Conservation (phyloP, 64 coral and sea anemone species). For the Actinia tenebrosa region DNA sequence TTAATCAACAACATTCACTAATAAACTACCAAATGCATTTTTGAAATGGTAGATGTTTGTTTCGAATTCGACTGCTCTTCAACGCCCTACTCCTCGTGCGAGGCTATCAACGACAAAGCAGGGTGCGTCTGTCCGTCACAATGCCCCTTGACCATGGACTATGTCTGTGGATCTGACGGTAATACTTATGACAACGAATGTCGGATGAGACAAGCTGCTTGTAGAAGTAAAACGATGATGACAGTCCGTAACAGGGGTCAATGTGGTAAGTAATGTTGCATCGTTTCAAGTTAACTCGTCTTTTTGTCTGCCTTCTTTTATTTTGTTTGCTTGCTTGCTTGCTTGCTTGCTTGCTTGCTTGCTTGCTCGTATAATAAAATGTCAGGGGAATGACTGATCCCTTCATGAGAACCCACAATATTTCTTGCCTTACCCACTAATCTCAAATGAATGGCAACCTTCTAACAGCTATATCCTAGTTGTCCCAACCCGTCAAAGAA, state of each 20-base stretch:
- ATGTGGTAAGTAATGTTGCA: slow-evolving; percentile 3
- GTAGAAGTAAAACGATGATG: neutral
- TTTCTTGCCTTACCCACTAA: no score
- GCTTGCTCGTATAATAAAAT: neutral
- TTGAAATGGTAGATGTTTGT: no score
- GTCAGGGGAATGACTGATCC: no score
- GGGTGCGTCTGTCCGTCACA: neutral
- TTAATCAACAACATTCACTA: neutral
- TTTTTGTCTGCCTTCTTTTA: neutral
- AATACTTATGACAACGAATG: slow-evolving; percentile 15
- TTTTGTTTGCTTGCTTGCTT: neutral
- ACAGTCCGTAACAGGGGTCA: neutral
- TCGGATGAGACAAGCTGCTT: neutral
- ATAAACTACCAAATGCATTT: no score
- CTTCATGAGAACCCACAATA: no score
- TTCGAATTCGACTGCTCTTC: neutral
- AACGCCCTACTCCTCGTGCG: neutral
- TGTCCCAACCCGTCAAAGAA: no score
- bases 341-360: neutral
- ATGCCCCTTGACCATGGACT: neutral
- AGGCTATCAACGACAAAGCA: neutral
- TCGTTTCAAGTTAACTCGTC: neutral
- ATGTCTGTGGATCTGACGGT: slow-evolving; percentile 16
- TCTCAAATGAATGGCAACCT: no score
- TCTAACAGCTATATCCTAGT: no score